phyloP scores from a whole-genome alignment of 2,888 invertebrate genomes.

The Andrena flavipes region DNA sequence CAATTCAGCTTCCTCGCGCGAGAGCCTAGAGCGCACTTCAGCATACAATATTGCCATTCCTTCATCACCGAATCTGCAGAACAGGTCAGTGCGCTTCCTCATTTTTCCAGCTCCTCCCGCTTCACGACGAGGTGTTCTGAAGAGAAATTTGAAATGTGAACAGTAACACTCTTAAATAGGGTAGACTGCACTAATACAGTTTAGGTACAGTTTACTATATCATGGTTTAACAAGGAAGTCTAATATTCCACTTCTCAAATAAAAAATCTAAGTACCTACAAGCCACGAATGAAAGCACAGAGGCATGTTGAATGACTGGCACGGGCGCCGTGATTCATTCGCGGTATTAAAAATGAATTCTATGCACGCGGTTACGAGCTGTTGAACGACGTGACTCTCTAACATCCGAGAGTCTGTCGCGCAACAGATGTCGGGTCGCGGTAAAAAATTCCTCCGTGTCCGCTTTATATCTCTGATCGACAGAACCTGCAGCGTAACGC shows the following conservation, averaged over 20 bases:
- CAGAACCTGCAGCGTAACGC: slow-evolving; percentile 32
- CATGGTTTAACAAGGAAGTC: no score
- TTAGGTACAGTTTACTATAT: no score
- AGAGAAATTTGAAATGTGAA: background rate
- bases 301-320: no score
- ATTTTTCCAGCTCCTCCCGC: background rate
- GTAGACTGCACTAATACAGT: no score
- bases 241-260: no score
- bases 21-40: slow-evolving; percentile 89
- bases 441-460: slow-evolving; percentile 23
- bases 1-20: slow-evolving; percentile 93
- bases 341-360: slow-evolving; percentile 1
- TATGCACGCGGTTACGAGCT: background rate
- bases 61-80: slow-evolving; percentile 91
- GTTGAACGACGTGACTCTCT: slow-evolving; percentile 10
- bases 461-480: slow-evolving; percentile 40
- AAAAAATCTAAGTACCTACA: no score
- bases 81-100: slow-evolving; percentile 87
- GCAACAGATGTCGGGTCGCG: background rate
- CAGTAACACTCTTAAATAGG: background rate
- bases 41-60: slow-evolving; percentile 92
- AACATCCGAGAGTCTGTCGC: slow-evolving; percentile 1
- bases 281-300: no score
- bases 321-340: no score
- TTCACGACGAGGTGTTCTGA: background rate